Evolutionary conservation across 2,113 vertebrate genomes (phyloP).

Genomic region (Channa argus): DNA sequence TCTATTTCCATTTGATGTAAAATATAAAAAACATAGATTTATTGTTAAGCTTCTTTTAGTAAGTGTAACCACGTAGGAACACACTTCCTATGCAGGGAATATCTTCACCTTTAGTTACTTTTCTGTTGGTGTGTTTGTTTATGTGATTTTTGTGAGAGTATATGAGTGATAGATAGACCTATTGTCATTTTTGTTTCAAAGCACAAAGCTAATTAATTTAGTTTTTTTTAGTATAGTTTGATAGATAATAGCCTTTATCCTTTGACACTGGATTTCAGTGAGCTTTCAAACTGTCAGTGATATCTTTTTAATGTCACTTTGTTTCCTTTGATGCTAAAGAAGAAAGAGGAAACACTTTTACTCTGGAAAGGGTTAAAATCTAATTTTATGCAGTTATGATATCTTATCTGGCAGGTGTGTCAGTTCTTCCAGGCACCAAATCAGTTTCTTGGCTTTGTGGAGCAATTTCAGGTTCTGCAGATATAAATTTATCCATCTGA

Average conservation of each 20-base stretch:
- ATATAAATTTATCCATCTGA: constrained; percentile 73
- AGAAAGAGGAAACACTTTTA: background rate
- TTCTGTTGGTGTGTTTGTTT: no score
- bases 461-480: constrained; percentile 54
- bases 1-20: no score
- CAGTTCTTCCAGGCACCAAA: constrained; percentile 45
- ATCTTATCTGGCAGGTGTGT: constrained; percentile 62
- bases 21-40: no score
- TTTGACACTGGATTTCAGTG: background rate
- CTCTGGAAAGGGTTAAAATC: constrained; percentile 43
- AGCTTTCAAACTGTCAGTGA: background rate
- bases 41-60: no score
- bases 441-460: constrained; percentile 55
- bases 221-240: background rate
- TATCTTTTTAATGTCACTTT: background rate
- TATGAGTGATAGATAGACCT: background rate
- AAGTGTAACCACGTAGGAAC: no score
- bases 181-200: background rate
- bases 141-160: no score
- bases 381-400: constrained; percentile 44
- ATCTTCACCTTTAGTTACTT: no score
- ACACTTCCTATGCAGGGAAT: no score
- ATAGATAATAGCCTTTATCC: no score
- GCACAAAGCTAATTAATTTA: background rate
- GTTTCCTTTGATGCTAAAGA: constrained; percentile 1